phyloP scores from a whole-genome alignment of 2,797 vertebrate species.

The Arnoldichthys spilopterus region DNA sequence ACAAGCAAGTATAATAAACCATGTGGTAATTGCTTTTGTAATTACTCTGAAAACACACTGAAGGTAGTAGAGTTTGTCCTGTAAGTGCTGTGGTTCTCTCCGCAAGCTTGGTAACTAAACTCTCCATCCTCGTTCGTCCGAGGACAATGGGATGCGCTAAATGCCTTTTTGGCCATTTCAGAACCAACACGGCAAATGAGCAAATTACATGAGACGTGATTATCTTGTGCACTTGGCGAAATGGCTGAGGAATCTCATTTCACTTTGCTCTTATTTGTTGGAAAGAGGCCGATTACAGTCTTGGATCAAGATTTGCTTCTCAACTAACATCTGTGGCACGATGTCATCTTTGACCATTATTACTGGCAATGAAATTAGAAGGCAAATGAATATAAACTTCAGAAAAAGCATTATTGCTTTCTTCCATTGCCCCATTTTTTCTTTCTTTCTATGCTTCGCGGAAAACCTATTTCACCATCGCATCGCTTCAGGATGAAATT shows the following conservation, averaged over 20 bases:
- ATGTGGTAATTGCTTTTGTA: conserved; percentile 26
- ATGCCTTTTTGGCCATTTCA: conserved; percentile 37
- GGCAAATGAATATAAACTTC: conserved; percentile 70
- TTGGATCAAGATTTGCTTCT: conserved; percentile 63
- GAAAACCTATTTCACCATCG: conserved; percentile 65
- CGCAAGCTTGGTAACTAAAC: not conserved
- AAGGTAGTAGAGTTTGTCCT: conserved; percentile 12
- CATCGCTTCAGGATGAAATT: conserved; percentile 68
- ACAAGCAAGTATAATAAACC: conserved; percentile 1
- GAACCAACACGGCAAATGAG: conserved; percentile 43
- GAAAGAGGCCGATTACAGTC: conserved; percentile 62
- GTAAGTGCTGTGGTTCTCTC: not conserved
- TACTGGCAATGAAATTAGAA: conserved; percentile 71
- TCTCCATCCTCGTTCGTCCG: not conserved
- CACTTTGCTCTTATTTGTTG: conserved; percentile 52
- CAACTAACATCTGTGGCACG: conserved; percentile 70
- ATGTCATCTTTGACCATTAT: conserved; percentile 61
- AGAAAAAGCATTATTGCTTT: conserved; percentile 71
- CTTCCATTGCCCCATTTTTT: conserved; percentile 66
- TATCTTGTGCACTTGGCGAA: conserved; percentile 36
- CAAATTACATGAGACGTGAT: conserved; percentile 51
- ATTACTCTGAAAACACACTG: conserved; percentile 8
- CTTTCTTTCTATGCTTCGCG: not conserved
- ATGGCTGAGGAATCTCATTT: conserved; percentile 58
- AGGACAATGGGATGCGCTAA: not conserved